These are phyloP conservation scores for Diceros bicornis DNA, from an alignment of 2,797 vertebrate genomes.

Conservation along the genomic window DNA sequence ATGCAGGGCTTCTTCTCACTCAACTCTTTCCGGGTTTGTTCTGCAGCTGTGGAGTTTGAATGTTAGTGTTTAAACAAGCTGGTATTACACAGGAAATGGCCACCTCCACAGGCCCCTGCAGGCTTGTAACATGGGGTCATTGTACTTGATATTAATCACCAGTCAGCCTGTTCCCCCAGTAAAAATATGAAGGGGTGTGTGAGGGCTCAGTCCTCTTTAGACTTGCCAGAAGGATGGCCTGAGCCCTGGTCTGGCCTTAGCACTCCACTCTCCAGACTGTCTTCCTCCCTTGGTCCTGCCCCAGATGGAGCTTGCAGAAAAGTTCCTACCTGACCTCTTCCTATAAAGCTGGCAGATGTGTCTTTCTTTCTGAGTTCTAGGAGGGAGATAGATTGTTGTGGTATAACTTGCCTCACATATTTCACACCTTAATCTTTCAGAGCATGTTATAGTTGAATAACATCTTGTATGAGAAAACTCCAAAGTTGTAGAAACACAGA, in stretches of 20 bases:
- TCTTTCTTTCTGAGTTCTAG: constrained; percentile 54
- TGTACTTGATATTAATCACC: constrained; percentile 91
- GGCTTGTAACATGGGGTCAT: constrained; percentile 91
- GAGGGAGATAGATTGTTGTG: constrained; percentile 27
- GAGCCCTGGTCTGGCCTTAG: background rate
- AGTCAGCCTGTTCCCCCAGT: constrained; percentile 85
- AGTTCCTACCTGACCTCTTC: constrained; percentile 50
- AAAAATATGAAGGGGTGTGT: constrained; percentile 82
- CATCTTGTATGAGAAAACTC: constrained; percentile 32
- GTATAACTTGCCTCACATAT: constrained; percentile 43
- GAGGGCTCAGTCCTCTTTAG: constrained; percentile 35
- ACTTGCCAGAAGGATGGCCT: constrained; percentile 46
- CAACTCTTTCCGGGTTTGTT: constrained; percentile 90
- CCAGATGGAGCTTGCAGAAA: background rate
- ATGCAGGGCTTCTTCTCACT: constrained; percentile 90
- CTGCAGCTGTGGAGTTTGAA: constrained; percentile 91
- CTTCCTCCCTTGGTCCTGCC: background rate
- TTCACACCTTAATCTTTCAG: constrained; percentile 68
- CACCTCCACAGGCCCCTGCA: constrained; percentile 91
- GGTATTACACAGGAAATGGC: constrained; percentile 93
- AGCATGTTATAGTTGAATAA: constrained; percentile 54
- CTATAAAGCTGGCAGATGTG: constrained; percentile 63
- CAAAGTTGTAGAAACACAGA: constrained; percentile 53
- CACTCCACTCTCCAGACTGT: constrained; percentile 15
- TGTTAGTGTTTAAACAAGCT: constrained; percentile 93